Evolutionary conservation across 2,113 vertebrate species (phyloP), one percentile per base, ranked within the genome.

Genomic region (Rhodinocichla rosea): DNA sequence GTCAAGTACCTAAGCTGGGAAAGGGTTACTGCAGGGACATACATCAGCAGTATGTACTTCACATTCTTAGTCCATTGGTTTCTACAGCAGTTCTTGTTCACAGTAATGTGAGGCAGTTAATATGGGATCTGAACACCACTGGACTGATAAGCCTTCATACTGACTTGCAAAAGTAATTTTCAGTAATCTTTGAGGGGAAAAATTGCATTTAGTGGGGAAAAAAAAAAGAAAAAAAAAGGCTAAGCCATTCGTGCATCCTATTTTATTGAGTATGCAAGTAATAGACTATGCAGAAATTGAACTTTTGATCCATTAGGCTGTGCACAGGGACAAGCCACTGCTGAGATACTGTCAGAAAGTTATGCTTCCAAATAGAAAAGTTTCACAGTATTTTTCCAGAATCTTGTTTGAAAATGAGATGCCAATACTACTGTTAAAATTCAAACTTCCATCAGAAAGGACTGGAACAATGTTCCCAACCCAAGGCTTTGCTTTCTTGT

Each of bases 131-230:
- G 95, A 97, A 97, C 94, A 84, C 93, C 94, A 59, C 68, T 87
- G 50, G 87, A 83, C 95, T 56, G 96, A 97, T 97, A 97, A 97
- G 97, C 77, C 76, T 95, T 95, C 95, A 89, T 87, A 91, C 90
- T 89, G 94, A 97, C 95, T 93, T 92, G 83, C 84, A 95, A 96
- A 97, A 97, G 96, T 96, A 92, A 97, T 97, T 97, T 97, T 81
- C 96, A 95, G 95, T 94, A 97, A 96, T 97, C 96, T 96, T 92
- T 75, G 84, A 97, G 95, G 85, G 93, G 88, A 96, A 97, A 97
- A 97, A 96, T 96, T 96, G 96, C 96, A 97, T 96, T 97, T 95
- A 92, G 82, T 80, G 93, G 87, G 94, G 65, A 6, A 86, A 96
- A 87, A 96, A 97, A 90, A 32, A 7, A 12, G 0, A 2, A 35